Base-by-base conservation (phyloP, 2,888 invertebrate genomes). In the Xanthia icteritia region DNA sequence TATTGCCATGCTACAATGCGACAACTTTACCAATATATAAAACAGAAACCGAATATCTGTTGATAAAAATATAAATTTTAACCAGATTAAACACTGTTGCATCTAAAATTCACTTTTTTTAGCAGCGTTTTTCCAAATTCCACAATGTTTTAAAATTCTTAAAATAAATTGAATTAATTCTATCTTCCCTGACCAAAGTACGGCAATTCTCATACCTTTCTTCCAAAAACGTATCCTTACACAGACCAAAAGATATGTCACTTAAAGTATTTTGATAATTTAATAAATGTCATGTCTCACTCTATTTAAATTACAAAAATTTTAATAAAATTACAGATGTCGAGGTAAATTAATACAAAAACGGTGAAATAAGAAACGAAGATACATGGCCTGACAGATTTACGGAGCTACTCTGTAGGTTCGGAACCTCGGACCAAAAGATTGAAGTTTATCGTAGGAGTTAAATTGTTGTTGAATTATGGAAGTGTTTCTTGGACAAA, bases 251-350 rank as follows among this genome's bases (percentile, higher is more conserved):
- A 77, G 31, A 79, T 69, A 79, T 77, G 67, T 60, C 75, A 77
- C 45, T 51, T 74, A 73, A 76, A 80, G 70, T 81, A 76, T 84
- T 77, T 80, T 80, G 80, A 84, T 84, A 85, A 81, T 56, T 85
- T 83, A 80, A 86, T 88, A 85, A 86, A 87, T 76, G 73, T 77
- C 72, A 74, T 73, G 61, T 82, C 69, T 77, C 73, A 72, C 54
- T 76, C 73, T 82, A 82, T 81, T 78, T 71, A 85, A 79, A 79
- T 82, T 74, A 83, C 71, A 75, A 85, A 85, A 73, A 68, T 78
- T 74, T 76, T 74, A 86, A 81, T 84, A 83, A 83, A 84, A 88
- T 85, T 86, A 80, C 77, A 56, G 68, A 70, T 70, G 73, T 63
- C 65, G 68, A n/a, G 65, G 27, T 73, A 71, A 79, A 82, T 83